These are phyloP conservation scores for Oophaga sylvatica DNA, from an alignment of 2,797 vertebrate genomes.

Conservation along the genomic window DNA sequence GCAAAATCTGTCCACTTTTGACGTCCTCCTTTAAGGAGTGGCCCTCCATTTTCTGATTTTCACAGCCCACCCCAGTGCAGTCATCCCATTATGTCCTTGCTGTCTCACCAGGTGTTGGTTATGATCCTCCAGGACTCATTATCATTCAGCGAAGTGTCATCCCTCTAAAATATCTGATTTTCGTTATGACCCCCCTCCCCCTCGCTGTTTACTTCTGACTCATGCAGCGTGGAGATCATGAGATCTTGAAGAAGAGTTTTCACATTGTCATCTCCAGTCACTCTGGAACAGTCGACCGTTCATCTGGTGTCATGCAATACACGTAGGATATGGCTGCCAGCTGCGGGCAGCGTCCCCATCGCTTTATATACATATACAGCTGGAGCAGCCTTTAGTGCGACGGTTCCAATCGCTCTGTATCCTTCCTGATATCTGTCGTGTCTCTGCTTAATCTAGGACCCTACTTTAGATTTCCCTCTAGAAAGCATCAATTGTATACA, in stretches of 20 bases:
- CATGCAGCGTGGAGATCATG: constrained; percentile 19
- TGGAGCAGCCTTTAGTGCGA: neutral
- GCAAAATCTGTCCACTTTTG: no score
- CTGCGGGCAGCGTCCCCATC: neutral
- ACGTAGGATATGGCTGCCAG: neutral
- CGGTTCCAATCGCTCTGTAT: no score
- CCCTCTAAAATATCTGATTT: neutral
- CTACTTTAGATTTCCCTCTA: neutral
- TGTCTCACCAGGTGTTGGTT: neutral
- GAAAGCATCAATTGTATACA: neutral
- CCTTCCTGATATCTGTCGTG: neutral
- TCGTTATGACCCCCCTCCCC: neutral
- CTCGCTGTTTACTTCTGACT: constrained; percentile 27
- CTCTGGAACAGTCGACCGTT: neutral
- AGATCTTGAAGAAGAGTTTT: constrained; percentile 10
- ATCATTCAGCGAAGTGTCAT: neutral
- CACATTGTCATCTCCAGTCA: neutral
- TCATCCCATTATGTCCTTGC: no score
- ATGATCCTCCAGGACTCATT: neutral
- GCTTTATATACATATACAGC: neutral
- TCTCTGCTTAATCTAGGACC: neutral
- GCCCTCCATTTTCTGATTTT: neutral
- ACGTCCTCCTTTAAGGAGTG: no score
- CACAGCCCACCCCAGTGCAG: neutral
- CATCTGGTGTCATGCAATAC: constrained; percentile 24